phyloP scores from a whole-genome alignment of 1,140 invertebrate genomes.

The Thereuonema tuberculata region DNA sequence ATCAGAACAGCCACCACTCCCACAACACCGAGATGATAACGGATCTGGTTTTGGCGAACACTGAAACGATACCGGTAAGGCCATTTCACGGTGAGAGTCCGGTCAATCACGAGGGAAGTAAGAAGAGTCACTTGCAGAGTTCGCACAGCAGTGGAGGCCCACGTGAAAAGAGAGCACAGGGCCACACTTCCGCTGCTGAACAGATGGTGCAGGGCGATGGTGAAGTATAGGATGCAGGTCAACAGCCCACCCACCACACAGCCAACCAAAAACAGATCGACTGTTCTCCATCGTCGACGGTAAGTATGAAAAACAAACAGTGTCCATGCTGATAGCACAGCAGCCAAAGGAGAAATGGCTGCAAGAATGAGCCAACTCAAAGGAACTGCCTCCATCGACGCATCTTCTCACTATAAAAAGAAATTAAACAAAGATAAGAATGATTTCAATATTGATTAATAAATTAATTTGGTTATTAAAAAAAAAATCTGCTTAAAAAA shows the following conservation, averaged over 20 bases:
- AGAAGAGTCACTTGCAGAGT: conserved; percentile 40
- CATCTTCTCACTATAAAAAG: no score
- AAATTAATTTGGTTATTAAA: no score
- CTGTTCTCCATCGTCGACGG: conserved; percentile 36
- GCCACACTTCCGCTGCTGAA: conserved; percentile 28
- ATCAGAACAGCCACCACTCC: conserved; percentile 36
- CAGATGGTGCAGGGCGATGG: conserved; percentile 18
- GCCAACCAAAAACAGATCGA: conserved; percentile 40
- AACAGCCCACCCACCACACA: conserved; percentile 35
- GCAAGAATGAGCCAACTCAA: conserved; percentile 34
- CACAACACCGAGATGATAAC: conserved; percentile 40
- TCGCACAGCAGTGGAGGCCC: conserved; percentile 36
- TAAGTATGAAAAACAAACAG: conserved; percentile 38
- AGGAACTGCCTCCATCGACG: not conserved
- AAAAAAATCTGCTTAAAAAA: no score
- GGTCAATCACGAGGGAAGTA: conserved; percentile 37
- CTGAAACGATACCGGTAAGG: conserved; percentile 35
- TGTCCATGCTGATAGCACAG: conserved; percentile 36
- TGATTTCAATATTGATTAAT: no score
- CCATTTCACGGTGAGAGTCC: conserved; percentile 34
- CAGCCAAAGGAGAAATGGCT: conserved; percentile 37
- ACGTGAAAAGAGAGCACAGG: conserved; percentile 34
- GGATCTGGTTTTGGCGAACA: conserved; percentile 36
- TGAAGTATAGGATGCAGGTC: conserved; percentile 6
- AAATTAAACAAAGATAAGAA: no score